Evolutionary conservation across 2,888 invertebrate species (phyloP), one percentile per base, ranked within the genome.

Genomic region (Neria commutata): DNA sequence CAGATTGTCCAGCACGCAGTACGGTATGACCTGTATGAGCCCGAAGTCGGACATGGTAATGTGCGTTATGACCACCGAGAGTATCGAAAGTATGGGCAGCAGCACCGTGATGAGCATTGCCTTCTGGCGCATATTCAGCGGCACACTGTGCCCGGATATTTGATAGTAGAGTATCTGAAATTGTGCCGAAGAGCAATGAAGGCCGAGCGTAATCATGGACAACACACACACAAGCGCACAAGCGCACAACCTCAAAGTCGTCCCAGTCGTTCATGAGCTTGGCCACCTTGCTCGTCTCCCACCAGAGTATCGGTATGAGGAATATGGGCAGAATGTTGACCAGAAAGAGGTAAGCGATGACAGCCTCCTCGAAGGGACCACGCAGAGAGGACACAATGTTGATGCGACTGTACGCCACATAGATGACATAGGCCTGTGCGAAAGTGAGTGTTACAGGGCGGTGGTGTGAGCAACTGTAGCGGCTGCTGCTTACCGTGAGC

Each of bases 321-420:
- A 87, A 78, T 69, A 89, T 83, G 0, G 90, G 90, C 60, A 90
- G 83, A 60, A 90, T 82, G 73, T 90, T 90, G 0, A 90, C 88
- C n/a, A 89, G 85, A 68, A 90, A 90, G 0, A 90, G 81, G 72
- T 90, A 90, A 58, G 89, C 89, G 68, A 90, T 90, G 0, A 90
- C 90, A 1, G 89, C 89, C 77, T 90, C 90, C 68, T 90, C 90
- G 62, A 90, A 90, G 64, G 88, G 86, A 0, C 88, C 89, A 72
- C 88, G 88, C 1, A 87, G 81, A 0, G 86, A 85, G 47, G 84
- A 81, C 17, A 88, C 81, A 61, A 88, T 85, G 68, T 86, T 84
- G 1, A 89, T 86, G 63, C 87, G 86, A 68, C 87, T 83, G 63
- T 86, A 84, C 48, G 87, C 85, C 2, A 89, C 83, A 69, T 88